A percentile compares a stretch with the other conserved stretches of the same genome.
phyloP scores from a whole-genome alignment of 2,797 vertebrate genomes.

The Sternotherus odoratus region DNA sequence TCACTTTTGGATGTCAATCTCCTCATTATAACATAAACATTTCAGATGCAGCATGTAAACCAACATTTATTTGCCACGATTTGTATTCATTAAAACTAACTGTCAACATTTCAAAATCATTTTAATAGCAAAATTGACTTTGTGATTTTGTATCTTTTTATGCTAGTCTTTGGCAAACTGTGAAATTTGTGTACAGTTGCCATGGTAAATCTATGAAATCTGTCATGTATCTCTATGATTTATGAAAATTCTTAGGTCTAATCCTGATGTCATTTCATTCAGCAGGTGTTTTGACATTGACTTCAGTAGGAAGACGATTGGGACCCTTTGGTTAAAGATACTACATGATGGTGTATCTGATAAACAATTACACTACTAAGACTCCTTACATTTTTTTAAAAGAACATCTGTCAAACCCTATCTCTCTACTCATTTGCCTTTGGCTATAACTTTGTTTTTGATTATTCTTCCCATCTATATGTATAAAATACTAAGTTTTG shows the following conservation, averaged over 20 bases:
- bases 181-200: not conserved
- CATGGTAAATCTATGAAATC: not conserved
- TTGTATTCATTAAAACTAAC: slow-evolving; percentile 53
- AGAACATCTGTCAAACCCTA: not conserved
- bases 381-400: not conserved
- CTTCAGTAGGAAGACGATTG: not conserved
- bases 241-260: not conserved
- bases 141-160: not conserved
- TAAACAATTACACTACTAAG: not conserved
- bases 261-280: not conserved
- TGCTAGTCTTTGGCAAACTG: not conserved
- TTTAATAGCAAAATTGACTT: slow-evolving; percentile 27
- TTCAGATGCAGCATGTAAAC: slow-evolving; percentile 16
- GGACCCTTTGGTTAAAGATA: not conserved
- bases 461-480: not conserved
- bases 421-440: not conserved
- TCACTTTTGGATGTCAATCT: not conserved
- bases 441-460: not conserved
- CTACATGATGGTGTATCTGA: not conserved
- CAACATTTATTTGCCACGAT: slow-evolving; percentile 33
- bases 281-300: not conserved
- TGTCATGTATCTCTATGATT: not conserved
- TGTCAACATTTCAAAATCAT: slow-evolving; percentile 54
- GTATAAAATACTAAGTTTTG: not conserved
- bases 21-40: slow-evolving; percentile 1